These are phyloP conservation scores for Augochlorella aurata DNA, from an alignment of 2,888 invertebrate species.

Conservation along the genomic window DNA sequence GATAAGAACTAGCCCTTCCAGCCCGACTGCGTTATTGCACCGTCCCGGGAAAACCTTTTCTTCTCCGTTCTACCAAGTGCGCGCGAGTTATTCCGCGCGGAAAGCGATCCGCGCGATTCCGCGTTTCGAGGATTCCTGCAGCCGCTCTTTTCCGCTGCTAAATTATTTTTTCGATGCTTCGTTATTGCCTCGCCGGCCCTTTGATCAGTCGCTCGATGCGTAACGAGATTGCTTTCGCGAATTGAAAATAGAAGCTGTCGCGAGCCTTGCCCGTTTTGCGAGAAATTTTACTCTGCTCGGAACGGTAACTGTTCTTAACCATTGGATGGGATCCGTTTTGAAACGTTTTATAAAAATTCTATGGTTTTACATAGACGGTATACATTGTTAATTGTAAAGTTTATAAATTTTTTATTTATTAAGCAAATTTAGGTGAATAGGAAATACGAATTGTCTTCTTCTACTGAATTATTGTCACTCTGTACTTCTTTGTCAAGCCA, in stretches of 20 bases:
- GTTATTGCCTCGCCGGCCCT: background rate
- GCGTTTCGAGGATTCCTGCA: background rate
- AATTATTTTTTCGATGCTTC: slow-evolving; percentile 3
- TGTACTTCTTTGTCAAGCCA: too few species aligned
- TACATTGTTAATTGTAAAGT: too few species aligned
- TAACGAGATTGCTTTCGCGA: background rate
- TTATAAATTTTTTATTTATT: too few species aligned
- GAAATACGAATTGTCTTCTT: too few species aligned
- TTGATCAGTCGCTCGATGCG: background rate
- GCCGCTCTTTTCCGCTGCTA: background rate
- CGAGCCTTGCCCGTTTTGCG: background rate
- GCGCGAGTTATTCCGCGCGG: slow-evolving; percentile 7
- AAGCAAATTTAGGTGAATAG: too few species aligned
- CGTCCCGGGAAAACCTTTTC: background rate
- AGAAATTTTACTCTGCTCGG: background rate
- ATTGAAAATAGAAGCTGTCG: background rate
- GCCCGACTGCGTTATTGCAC: slow-evolving; percentile 7
- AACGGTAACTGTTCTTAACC: background rate
- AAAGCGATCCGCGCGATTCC: background rate
- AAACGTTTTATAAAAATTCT: too few species aligned
- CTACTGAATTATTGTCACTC: too few species aligned
- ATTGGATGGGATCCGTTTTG: too few species aligned
- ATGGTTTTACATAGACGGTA: too few species aligned
- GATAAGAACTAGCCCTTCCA: slow-evolving; percentile 26
- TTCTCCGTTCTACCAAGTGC: background rate